These are phyloP conservation scores for Pristis pectinata DNA, from an alignment of 2,797 vertebrate genomes.

Conservation along the genomic window DNA sequence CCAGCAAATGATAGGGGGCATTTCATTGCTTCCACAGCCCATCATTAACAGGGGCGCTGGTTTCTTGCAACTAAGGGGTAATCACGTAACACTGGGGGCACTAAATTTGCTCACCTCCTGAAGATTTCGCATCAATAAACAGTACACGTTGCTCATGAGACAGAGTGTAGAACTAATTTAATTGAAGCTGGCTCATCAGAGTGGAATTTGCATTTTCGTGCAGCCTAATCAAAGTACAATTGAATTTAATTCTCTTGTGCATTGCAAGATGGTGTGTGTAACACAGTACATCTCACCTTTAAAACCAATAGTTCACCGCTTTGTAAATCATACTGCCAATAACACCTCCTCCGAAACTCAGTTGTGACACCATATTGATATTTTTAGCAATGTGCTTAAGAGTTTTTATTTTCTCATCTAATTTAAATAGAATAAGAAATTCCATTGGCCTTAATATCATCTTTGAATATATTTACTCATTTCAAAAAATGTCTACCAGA, in stretches of 20 bases:
- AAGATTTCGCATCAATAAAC: slow-evolving; percentile 10
- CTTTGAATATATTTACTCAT: background rate
- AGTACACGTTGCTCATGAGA: background rate
- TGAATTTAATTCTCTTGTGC: slow-evolving; percentile 1
- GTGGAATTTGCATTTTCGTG: background rate
- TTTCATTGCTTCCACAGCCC: background rate
- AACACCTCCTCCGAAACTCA: background rate
- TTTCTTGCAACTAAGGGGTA: background rate
- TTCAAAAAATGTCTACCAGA: background rate
- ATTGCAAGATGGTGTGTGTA: background rate
- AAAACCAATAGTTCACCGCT: background rate
- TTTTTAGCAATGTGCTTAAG: background rate
- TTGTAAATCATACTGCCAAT: background rate
- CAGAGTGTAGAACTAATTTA: slow-evolving; percentile 12
- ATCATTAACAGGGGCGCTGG: background rate
- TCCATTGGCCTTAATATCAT: background rate
- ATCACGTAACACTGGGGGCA: background rate
- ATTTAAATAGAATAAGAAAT: background rate
- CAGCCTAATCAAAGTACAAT: background rate
- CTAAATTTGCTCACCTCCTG: background rate
- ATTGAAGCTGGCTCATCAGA: background rate
- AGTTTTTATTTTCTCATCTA: background rate
- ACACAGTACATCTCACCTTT: background rate
- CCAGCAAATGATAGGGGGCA: background rate
- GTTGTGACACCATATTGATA: background rate